Evolutionary conservation across 2,888 invertebrate species (phyloP).

Genomic region (Poecilobothrus nobilitatus): DNA sequence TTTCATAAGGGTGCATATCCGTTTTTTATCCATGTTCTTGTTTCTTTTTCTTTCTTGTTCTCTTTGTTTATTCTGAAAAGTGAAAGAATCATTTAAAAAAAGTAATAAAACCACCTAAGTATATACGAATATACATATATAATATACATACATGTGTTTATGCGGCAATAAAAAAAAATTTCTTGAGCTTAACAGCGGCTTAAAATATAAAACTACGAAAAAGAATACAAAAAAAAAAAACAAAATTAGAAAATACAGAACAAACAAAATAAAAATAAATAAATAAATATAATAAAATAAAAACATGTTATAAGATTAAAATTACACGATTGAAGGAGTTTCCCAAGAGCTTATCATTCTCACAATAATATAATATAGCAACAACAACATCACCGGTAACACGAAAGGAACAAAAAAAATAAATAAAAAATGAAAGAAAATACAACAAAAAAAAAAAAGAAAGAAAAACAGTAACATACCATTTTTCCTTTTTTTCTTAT

Average conservation of each 20-base stretch:
- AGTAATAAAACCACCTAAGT: no score
- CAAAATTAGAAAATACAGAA: not conserved
- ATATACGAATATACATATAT: not conserved
- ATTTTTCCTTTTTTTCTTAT: no score
- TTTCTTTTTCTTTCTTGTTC: no score
- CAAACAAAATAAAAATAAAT: not conserved
- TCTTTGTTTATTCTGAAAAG: not conserved
- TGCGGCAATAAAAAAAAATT: not conserved
- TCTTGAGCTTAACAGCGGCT: not conserved
- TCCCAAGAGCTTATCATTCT: constrained; percentile 2
- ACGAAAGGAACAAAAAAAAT: not conserved
- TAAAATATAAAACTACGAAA: not conserved
- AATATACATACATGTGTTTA: not conserved
- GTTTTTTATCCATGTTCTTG: no score
- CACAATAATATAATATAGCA: not conserved
- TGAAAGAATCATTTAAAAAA: no score
- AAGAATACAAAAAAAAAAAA: no score
- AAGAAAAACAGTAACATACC: no score
- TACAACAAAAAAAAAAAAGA: not conserved
- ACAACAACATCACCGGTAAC: not conserved
- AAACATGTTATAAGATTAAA: constrained; percentile 1
- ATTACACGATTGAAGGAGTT: constrained; percentile 8
- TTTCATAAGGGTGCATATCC: no score
- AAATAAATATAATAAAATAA: not conserved
- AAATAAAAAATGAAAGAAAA: not conserved